Evolutionary conservation across 2,113 vertebrate genomes (phyloP).

Genomic region (Callionymus lyra): DNA sequence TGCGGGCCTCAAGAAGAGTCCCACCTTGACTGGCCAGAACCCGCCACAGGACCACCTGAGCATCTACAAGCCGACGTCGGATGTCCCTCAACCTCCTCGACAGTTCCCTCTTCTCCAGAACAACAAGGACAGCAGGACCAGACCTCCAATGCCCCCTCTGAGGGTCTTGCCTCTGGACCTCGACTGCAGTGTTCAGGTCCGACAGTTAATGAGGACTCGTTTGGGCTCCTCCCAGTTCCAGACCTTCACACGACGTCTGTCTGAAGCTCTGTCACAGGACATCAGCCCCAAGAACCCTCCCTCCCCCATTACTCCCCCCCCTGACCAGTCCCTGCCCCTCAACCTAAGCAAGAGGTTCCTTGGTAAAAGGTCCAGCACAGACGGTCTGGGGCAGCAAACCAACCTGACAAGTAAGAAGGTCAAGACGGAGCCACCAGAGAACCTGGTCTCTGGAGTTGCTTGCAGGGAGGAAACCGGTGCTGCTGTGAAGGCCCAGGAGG

Average conservation of each 20-base stretch:
- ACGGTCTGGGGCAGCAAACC: constrained; percentile 8
- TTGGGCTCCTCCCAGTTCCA: constrained; percentile 60
- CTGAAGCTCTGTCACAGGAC: constrained; percentile 68
- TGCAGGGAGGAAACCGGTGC: constrained; percentile 10
- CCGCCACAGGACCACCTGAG: constrained; percentile 24
- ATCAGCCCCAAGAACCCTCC: constrained; percentile 42
- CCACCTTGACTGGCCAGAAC: constrained; percentile 38
- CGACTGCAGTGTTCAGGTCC: constrained; percentile 71
- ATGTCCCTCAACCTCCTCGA: constrained; percentile 23
- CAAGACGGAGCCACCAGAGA: constrained; percentile 18
- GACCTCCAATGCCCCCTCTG: constrained; percentile 56
- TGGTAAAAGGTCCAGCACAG: constrained; percentile 30
- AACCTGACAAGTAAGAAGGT: constrained; percentile 1
- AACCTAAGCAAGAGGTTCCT: constrained; percentile 66
- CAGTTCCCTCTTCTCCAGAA: constrained; percentile 15
- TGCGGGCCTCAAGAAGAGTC: constrained; percentile 49
- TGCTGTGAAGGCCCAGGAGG: constrained; percentile 51
- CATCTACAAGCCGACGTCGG: constrained; percentile 45
- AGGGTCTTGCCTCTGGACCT: constrained; percentile 67
- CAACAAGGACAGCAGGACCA: constrained; percentile 33
- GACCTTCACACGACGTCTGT: constrained; percentile 66
- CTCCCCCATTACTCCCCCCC: constrained; percentile 37
- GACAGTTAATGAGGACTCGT: constrained; percentile 64
- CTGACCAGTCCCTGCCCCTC: constrained; percentile 64
- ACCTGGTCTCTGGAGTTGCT: constrained; percentile 13